Evolutionary conservation across 2,888 invertebrate species (phyloP).

Genomic region (Cosmopolites sordidus): DNA sequence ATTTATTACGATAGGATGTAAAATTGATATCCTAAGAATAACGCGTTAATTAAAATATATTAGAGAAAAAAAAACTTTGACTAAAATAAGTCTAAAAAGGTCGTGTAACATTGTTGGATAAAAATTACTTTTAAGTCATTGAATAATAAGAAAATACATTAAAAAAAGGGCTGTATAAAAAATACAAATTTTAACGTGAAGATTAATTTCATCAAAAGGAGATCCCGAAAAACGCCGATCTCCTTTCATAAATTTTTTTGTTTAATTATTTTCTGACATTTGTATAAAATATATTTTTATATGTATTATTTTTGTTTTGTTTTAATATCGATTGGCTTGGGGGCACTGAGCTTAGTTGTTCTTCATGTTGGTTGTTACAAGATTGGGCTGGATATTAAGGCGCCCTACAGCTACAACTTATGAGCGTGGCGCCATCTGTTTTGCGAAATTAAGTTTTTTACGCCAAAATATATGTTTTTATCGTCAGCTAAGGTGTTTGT

Average conservation of each 20-base stretch:
- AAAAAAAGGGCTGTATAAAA: not conserved
- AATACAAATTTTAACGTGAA: no score
- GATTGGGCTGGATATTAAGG: not conserved
- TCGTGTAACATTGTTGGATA: conserved; percentile 1
- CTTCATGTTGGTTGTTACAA: not conserved
- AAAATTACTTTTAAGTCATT: no score
- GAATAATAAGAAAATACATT: no score
- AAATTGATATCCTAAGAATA: conserved; percentile 6
- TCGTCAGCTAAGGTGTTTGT: conserved; percentile 1
- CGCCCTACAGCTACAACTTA: not conserved
- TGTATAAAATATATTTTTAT: conserved; percentile 21
- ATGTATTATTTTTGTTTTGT: conserved; percentile 17
- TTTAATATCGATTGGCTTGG: not conserved
- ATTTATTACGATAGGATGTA: conserved; percentile 8
- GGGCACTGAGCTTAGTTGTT: no score
- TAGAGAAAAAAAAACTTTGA: conserved; percentile 2
- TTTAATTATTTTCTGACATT: conserved; percentile 15
- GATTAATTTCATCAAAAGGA: no score
- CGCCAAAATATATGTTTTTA: not conserved
- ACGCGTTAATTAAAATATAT: conserved; percentile 9
- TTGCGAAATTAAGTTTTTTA: not conserved
- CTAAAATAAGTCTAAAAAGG: conserved; percentile 18
- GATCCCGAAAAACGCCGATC: no score
- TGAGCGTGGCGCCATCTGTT: not conserved
- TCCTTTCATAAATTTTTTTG: conserved; percentile 11